These are phyloP conservation scores for Urocynchramus pylzowi DNA, from an alignment of 2,113 vertebrate species.

Conservation along the genomic window DNA sequence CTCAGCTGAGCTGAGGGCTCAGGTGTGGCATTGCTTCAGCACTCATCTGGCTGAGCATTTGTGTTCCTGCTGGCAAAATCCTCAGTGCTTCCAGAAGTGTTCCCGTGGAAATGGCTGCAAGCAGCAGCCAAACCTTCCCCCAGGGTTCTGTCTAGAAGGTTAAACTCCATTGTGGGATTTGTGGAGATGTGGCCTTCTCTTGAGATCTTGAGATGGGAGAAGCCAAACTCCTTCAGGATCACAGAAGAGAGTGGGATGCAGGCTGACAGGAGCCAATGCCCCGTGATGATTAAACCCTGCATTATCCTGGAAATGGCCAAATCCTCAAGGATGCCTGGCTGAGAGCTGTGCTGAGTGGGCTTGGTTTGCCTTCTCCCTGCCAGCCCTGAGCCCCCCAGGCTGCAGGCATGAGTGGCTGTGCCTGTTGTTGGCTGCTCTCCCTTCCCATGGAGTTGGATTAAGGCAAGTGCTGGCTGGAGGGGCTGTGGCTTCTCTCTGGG, in stretches of 20 bases:
- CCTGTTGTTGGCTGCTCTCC: accelerated
- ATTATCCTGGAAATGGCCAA: background rate
- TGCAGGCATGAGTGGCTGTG: background rate
- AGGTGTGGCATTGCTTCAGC: background rate
- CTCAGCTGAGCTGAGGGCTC: background rate
- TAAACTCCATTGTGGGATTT: background rate
- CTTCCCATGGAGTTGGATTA: background rate
- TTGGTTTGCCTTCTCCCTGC: background rate
- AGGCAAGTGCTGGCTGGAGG: background rate
- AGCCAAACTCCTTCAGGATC: background rate
- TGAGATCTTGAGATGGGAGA: background rate
- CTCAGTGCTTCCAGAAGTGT: background rate
- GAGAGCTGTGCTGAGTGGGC: background rate
- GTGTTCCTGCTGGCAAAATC: background rate
- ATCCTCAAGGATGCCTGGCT: background rate
- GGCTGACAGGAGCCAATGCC: background rate
- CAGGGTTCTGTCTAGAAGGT: background rate
- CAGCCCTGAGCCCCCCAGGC: background rate
- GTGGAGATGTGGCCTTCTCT: background rate
- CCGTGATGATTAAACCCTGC: accelerated
- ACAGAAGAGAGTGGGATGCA: background rate
- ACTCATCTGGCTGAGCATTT: background rate
- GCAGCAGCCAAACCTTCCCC: background rate
- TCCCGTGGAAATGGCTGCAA: background rate
- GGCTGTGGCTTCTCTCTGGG: background rate